phyloP scores from a whole-genome alignment of 1,140 invertebrate genomes.

The Drosophila pseudoobscura region DNA sequence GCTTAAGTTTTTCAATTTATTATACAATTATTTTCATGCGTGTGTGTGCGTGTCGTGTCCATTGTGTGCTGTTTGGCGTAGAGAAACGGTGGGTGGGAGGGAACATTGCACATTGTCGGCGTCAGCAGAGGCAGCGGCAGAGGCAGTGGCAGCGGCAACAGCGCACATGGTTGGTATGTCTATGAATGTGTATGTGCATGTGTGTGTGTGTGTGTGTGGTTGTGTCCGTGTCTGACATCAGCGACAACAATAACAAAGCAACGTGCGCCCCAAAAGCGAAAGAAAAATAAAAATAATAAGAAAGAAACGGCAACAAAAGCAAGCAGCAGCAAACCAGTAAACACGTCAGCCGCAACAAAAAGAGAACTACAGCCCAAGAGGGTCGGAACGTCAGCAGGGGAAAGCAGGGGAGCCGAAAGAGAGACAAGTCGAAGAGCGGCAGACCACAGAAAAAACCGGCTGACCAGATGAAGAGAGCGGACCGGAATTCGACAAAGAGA shows the following conservation, averaged over 20 bases:
- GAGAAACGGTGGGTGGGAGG: neutral
- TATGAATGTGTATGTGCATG: conserved; percentile 4
- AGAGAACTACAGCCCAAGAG: neutral
- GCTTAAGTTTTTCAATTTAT: conserved; percentile 31
- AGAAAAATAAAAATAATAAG: conserved; percentile 20
- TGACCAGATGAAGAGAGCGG: conserved; percentile 3
- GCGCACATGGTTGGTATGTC: conserved; percentile 29
- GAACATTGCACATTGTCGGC: conserved; percentile 29
- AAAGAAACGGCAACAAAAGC: conserved; percentile 25
- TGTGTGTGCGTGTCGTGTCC: neutral
- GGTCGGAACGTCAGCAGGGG: neutral
- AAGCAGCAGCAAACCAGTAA: conserved; percentile 61
- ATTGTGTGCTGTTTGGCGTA: conserved; percentile 19
- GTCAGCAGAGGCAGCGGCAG: no score
- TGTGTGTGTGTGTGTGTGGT: conserved; percentile 25
- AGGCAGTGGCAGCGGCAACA: no score
- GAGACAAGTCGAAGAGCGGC: conserved; percentile 1
- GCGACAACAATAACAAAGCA: conserved; percentile 76
- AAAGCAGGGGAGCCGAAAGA: conserved; percentile 22
- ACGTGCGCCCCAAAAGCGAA: conserved; percentile 56
- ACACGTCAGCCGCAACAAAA: conserved; percentile 56
- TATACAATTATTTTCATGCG: conserved; percentile 47
- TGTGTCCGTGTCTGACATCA: conserved; percentile 65
- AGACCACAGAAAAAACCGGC: conserved; percentile 45
- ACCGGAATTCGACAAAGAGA: no score